Percentiles rank a stretch among this genome's conserved stretches.
These are phyloP conservation scores for Coenonympha glycerion DNA, from an alignment of 2,888 invertebrate genomes.

Conservation along the genomic window DNA sequence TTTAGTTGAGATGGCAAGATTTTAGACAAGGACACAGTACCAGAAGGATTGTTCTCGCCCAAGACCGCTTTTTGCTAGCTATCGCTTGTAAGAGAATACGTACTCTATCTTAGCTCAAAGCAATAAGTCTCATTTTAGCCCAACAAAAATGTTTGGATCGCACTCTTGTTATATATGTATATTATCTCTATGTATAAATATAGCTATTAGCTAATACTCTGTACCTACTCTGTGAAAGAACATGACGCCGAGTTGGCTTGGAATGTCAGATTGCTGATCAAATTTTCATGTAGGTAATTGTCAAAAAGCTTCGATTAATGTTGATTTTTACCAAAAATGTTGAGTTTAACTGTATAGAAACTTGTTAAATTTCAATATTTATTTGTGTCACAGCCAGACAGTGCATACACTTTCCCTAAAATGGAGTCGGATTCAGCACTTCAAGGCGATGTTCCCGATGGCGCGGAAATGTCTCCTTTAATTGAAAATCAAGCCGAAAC, in stretches of 20 bases:
- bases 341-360: slow-evolving; percentile 33
- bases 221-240: no score
- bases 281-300: slow-evolving; percentile 32
- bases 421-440: slow-evolving; percentile 67
- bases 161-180: no score
- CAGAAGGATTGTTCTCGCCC: no score
- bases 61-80: no score
- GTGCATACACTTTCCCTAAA: slow-evolving; percentile 29
- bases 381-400: slow-evolving; percentile 33
- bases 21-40: no score
- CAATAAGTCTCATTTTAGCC: no score
- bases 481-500: slow-evolving; percentile 58
- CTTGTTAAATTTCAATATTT: slow-evolving; percentile 47
- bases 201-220: no score
- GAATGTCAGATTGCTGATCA: slow-evolving; percentile 29
- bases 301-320: slow-evolving; percentile 45
- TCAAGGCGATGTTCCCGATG: slow-evolving; percentile 60
- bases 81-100: no score
- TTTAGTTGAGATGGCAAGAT: no score
- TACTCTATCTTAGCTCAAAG: no score
- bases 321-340: slow-evolving; percentile 43
- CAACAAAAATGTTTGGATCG: no score
- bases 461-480: slow-evolving; percentile 68
- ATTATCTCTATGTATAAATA: no score
- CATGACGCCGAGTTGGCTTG: slow-evolving; percentile 33